These are phyloP conservation scores for Sebastes trivittatus DNA, from an alignment of 2,797 vertebrate species.

Conservation along the genomic window DNA sequence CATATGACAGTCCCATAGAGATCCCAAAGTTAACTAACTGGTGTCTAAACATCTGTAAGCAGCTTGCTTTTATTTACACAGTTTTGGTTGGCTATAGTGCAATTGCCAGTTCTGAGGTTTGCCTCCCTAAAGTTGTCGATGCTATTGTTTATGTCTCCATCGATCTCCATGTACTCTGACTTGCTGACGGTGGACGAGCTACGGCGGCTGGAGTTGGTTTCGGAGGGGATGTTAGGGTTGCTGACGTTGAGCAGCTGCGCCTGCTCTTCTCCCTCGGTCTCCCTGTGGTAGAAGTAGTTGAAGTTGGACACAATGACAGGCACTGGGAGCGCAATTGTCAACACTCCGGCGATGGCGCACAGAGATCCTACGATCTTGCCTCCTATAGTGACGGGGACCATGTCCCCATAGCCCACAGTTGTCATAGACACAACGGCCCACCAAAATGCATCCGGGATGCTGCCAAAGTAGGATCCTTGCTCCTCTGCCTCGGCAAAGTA, in stretches of 20 bases:
- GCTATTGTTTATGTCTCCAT: slow-evolving; percentile 99
- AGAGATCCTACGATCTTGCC: slow-evolving; percentile 99
- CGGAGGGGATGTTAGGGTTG: slow-evolving; percentile 95
- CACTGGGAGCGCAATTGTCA: slow-evolving; percentile 99
- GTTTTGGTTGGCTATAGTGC: slow-evolving; percentile 97
- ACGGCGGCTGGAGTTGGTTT: slow-evolving; percentile 96
- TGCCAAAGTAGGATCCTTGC: slow-evolving; percentile 90
- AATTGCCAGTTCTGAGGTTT: slow-evolving; percentile 99
- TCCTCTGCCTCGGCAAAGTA: slow-evolving; percentile 99
- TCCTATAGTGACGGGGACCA: slow-evolving; percentile 99
- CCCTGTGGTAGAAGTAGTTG: slow-evolving; percentile 99
- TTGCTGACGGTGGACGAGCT: slow-evolving; percentile 98
- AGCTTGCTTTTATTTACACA: slow-evolving; percentile 98
- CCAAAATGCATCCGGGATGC: slow-evolving; percentile 99
- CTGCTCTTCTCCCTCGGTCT: slow-evolving; percentile 99
- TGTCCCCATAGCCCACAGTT: slow-evolving; percentile 99
- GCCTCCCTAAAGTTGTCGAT: slow-evolving; percentile 99
- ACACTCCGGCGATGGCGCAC: slow-evolving; percentile 98
- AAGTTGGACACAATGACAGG: slow-evolving; percentile 99
- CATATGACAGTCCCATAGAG: slow-evolving; percentile 78
- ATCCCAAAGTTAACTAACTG: slow-evolving; percentile 61
- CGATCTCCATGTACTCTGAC: slow-evolving; percentile 99
- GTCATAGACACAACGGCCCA: slow-evolving; percentile 99
- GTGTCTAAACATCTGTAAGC: slow-evolving; percentile 94
- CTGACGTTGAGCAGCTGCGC: slow-evolving; percentile 98